A percentile compares a stretch with the other conserved stretches of the same genome.
phyloP scores from a whole-genome alignment of 2,888 invertebrate species.

The Willowsia nigromaculata region DNA sequence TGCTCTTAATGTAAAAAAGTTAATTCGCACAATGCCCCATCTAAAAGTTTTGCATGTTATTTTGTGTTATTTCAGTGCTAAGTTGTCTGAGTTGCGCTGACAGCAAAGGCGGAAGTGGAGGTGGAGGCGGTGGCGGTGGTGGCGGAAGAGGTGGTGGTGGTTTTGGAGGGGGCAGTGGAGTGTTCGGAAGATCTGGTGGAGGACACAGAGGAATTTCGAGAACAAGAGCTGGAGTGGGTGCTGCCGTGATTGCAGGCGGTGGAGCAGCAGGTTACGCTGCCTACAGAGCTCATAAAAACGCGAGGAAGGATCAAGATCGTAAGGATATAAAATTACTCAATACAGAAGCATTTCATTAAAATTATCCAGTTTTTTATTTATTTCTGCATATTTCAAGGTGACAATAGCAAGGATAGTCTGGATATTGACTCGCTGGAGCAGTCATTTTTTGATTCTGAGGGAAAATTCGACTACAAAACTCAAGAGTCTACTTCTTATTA shows the following conservation, averaged over 20 bases:
- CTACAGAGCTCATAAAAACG: slow-evolving; percentile 51
- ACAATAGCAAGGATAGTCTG: slow-evolving; percentile 21
- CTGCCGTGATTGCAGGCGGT: slow-evolving; percentile 56
- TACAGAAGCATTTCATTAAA: not conserved
- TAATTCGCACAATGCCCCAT: not conserved
- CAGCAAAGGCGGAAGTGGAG: slow-evolving; percentile 49
- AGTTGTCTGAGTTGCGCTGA: slow-evolving; percentile 16
- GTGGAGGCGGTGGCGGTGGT: slow-evolving; percentile 59
- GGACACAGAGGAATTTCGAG: slow-evolving; percentile 32
- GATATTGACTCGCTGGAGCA: slow-evolving; percentile 59
- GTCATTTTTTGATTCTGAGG: not conserved
- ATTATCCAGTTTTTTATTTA: not conserved
- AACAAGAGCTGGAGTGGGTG: not conserved
- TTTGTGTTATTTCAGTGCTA: slow-evolving; percentile 18
- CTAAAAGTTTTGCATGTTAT: not conserved
- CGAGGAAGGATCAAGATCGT: slow-evolving; percentile 48
- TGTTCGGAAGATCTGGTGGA: slow-evolving; percentile 42
- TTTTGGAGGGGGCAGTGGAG: slow-evolving; percentile 46
- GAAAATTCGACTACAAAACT: slow-evolving; percentile 45
- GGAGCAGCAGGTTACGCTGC: slow-evolving; percentile 70
- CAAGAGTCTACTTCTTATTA: slow-evolving; percentile 67
- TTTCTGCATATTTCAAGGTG: slow-evolving; percentile 12
- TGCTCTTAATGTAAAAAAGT: too few relatives aligned
- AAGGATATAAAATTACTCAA: not conserved
- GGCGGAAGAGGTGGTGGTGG: slow-evolving; percentile 56